Base-by-base conservation (phyloP, 2,113 vertebrate genomes). In the Rhadina sibilatrix region DNA sequence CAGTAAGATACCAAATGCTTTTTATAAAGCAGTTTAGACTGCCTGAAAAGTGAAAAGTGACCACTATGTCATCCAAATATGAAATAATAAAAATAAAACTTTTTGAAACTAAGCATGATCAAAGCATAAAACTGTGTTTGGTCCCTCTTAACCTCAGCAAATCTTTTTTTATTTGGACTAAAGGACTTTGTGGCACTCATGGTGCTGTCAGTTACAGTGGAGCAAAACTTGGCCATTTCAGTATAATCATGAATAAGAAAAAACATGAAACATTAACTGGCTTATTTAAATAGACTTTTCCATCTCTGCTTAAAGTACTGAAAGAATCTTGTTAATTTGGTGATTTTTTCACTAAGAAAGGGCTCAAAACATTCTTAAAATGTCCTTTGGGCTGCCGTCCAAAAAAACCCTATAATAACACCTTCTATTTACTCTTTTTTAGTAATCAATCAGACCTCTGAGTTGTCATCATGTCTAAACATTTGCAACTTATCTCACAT, bases 401-500 rank as follows among this genome's bases (percentile, higher is more conserved):
- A 96, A 95, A 89, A 93, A 93, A 42, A 0, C 9, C 35, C 56
- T 95, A 91, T 89, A 87, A 90, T 95, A 90, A n/a, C 50, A 92
- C 44, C 47, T 94, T 95, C 63, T 85, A 83, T 95, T 97, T 96
- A 85, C 81, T 61, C 53, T 47, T 38, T 91, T 80, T 72, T 83
- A 74, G 69, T 88, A 92, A 95, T 97, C 77, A 97, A 54, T 95
- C 90, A 92, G 86, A 49, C 82, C 65, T 91, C 31, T 83, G 74
- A 71, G 49, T 81, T 93, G 70, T 95, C 94, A 37, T 90, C 56
- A 35, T 81, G 80, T 96, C 65, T 96, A 85, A 90, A 96, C 42
- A 91, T 96, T 92, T 97, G 46, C 79, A 96, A 86, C 75, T 94
- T 95, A 87, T 92, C 74, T 96, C 50, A 80, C 83, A 64, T 74